Conservation (phyloP, 2,797 vertebrate genomes). For the Gallinago stenura region DNA sequence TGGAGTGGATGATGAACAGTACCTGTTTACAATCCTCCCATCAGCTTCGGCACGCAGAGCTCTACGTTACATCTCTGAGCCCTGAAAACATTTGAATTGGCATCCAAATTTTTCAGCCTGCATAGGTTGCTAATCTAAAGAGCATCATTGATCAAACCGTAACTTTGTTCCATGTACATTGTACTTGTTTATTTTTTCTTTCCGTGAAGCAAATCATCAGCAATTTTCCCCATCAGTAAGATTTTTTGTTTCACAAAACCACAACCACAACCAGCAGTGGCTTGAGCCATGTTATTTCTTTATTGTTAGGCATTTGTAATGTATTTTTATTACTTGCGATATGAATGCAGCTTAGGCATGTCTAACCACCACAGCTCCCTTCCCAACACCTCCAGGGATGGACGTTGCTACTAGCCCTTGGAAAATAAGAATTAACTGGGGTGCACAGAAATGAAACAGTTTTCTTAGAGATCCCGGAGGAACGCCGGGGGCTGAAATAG, state of each 20-base stretch:
- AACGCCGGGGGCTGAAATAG: slow-evolving; percentile 24
- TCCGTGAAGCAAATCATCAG: slow-evolving; percentile 57
- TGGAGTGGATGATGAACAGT: neutral
- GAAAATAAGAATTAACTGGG: neutral
- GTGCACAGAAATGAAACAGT: neutral
- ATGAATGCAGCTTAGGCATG: slow-evolving; percentile 22
- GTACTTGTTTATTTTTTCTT: slow-evolving; percentile 60
- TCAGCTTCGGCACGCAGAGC: neutral
- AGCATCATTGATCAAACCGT: neutral
- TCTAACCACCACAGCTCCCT: neutral
- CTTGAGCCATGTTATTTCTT: slow-evolving; percentile 63
- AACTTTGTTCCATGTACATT: neutral
- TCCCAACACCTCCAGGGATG: slow-evolving; percentile 16
- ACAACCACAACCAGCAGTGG: slow-evolving; percentile 58
- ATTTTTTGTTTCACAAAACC: slow-evolving; percentile 62
- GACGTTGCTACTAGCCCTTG: neutral
- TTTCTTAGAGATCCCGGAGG: slow-evolving; percentile 3
- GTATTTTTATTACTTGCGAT: slow-evolving; percentile 48
- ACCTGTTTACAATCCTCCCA: neutral
- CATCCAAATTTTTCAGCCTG: neutral
- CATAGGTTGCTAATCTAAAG: neutral
- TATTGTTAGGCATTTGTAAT: slow-evolving; percentile 64
- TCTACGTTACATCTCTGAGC: neutral
- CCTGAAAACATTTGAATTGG: neutral
- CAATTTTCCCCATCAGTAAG: slow-evolving; percentile 60